phyloP scores from a whole-genome alignment of 2,888 invertebrate genomes.

The Pycnomerus fuliginosus region DNA sequence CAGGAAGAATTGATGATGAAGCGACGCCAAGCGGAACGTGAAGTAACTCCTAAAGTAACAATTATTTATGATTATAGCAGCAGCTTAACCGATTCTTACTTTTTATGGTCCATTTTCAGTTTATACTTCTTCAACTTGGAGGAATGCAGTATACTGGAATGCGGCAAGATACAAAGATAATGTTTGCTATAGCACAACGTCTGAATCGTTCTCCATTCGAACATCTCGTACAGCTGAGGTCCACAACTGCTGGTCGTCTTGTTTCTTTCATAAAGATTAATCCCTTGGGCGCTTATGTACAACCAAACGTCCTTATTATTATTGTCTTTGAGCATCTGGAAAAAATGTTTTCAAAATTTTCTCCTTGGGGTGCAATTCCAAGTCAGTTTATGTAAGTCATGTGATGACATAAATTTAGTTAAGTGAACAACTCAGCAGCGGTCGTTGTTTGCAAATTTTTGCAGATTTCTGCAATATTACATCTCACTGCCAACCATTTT shows the following conservation, averaged over 20 bases:
- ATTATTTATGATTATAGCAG: not conserved
- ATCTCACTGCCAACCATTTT: no score
- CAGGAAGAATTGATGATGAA: conserved; percentile 75
- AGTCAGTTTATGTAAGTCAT: no score
- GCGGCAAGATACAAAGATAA: conserved; percentile 60
- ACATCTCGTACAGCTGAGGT: conserved; percentile 51
- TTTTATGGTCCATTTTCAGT: conserved; percentile 71
- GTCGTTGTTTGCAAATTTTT: no score
- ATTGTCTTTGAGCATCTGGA: conserved; percentile 59
- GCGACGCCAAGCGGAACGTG: conserved; percentile 73
- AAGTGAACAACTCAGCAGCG: no score
- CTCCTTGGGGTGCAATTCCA: no score
- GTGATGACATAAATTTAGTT: no score
- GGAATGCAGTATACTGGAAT: conserved; percentile 56
- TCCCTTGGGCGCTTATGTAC: conserved; percentile 65
- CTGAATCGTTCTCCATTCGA: conserved; percentile 73
- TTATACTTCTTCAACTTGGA: conserved; percentile 66
- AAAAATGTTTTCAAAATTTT: no score
- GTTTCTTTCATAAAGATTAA: conserved; percentile 61
- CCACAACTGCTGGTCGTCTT: conserved; percentile 47
- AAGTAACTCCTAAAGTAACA: conserved; percentile 64
- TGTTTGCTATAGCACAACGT: conserved; percentile 76
- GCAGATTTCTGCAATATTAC: no score
- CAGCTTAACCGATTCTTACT: conserved; percentile 52
- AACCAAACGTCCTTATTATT: conserved; percentile 62